Conservation (phyloP, 2,888 invertebrate genomes). For the Latrodectus elegans region DNA sequence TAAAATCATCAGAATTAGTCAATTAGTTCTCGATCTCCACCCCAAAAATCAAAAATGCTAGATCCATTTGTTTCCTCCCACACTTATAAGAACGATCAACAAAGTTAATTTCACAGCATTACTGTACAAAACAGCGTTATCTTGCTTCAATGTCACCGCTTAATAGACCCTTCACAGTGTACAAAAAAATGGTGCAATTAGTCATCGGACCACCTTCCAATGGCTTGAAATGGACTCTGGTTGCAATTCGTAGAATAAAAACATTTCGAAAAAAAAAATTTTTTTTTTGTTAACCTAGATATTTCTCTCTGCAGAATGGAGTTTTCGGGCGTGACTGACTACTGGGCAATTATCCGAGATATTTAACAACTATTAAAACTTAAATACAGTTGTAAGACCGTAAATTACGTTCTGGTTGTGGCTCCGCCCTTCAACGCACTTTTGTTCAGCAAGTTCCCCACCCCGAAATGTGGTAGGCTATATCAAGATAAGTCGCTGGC, state of each 20-base stretch:
- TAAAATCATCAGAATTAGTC: conserved; percentile 6
- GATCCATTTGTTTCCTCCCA: conserved; percentile 27
- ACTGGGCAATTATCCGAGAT: conserved; percentile 61
- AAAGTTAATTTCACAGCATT: conserved; percentile 9
- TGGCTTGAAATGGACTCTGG: not conserved
- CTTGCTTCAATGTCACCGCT: conserved; percentile 33
- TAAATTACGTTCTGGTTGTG: conserved; percentile 42
- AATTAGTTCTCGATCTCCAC: conserved; percentile 26
- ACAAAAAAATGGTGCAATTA: conserved; percentile 22
- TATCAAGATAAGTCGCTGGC: not conserved
- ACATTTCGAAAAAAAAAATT: not conserved
- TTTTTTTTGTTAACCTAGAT: not conserved
- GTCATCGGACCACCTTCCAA: conserved; percentile 25
- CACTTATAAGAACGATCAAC: not conserved
- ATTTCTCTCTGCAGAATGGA: conserved; percentile 11
- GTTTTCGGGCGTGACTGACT: conserved; percentile 45
- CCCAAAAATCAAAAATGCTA: conserved; percentile 26
- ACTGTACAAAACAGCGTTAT: conserved; percentile 1
- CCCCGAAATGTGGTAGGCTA: conserved; percentile 10
- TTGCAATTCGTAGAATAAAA: too few species aligned
- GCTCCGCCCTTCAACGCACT: conserved; percentile 35
- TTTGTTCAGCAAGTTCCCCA: not conserved
- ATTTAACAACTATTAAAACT: conserved; percentile 67
- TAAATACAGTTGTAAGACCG: conserved; percentile 63
- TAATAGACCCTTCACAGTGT: conserved; percentile 48